Evolutionary conservation across 2,113 vertebrate species (phyloP).

Genomic region (human (Homo sapiens)): DNA sequence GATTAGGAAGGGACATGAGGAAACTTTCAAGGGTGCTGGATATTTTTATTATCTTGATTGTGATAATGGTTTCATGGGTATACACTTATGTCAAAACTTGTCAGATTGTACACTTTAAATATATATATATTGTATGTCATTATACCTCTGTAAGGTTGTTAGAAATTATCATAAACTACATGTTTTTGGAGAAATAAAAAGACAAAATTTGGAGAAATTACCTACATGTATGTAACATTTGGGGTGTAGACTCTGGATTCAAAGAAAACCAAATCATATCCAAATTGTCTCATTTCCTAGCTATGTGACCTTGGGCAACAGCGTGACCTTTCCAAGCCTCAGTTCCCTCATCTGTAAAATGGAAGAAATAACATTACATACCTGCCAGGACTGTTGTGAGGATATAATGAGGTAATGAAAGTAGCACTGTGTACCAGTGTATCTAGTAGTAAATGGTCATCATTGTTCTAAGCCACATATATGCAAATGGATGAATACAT

Average conservation of each 20-base stretch:
- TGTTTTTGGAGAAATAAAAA: conserved; percentile 17
- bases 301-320: background rate
- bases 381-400: background rate
- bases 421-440: background rate
- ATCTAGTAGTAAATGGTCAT: background rate
- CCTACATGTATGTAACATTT: background rate
- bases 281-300: background rate
- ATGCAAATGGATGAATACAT: no score
- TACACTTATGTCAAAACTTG: background rate
- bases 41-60: background rate
- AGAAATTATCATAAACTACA: background rate
- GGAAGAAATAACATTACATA: background rate
- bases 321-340: conserved; percentile 1
- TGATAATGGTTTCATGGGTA: background rate
- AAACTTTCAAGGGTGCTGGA: background rate
- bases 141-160: background rate
- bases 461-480: background rate
- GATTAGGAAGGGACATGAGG: background rate
- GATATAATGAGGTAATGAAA: background rate
- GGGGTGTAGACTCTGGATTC: background rate
- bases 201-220: background rate
- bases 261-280: background rate
- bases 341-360: background rate
- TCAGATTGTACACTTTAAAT: background rate
- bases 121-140: background rate